phyloP scores from a whole-genome alignment of 2,797 vertebrate genomes.

The Sarcophilus harrisii region DNA sequence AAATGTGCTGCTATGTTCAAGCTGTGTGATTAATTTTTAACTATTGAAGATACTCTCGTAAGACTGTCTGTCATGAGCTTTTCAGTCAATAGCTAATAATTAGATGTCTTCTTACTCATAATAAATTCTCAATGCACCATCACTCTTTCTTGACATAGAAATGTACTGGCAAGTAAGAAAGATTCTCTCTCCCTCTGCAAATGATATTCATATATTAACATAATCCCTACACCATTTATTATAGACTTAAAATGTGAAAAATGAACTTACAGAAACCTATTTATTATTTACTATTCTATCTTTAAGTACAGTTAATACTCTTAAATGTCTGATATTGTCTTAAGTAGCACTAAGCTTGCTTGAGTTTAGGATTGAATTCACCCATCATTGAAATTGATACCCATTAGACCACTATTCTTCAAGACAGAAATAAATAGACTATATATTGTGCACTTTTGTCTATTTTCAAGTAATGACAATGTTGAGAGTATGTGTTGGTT shows the following conservation, averaged over 20 bases:
- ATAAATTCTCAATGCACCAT: constrained; percentile 24
- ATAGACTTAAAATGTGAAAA: constrained; percentile 19
- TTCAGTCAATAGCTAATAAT: constrained; percentile 67
- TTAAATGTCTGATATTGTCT: constrained; percentile 3
- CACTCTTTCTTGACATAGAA: constrained; percentile 54
- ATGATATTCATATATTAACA: not conserved
- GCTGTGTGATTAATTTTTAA: constrained; percentile 67
- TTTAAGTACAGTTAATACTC: constrained; percentile 9
- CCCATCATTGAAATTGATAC: not conserved
- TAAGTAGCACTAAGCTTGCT: not conserved
- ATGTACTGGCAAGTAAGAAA: not conserved
- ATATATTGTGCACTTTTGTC: not conserved
- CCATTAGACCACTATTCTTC: not conserved
- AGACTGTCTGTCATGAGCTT: constrained; percentile 57
- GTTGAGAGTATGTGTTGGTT: not conserved
- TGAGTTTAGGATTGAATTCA: constrained; percentile 18
- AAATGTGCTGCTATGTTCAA: constrained; percentile 49
- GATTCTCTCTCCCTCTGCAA: constrained; percentile 8
- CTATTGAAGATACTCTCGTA: constrained; percentile 61
- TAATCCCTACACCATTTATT: not conserved
- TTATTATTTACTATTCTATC: not conserved
- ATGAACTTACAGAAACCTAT: not conserved
- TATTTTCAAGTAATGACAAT: not conserved
- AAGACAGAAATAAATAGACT: not conserved
- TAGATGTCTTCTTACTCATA: constrained; percentile 57